These are phyloP conservation scores for Phyllotreta cruciferae DNA, from an alignment of 2,888 invertebrate species.

Conservation along the genomic window DNA sequence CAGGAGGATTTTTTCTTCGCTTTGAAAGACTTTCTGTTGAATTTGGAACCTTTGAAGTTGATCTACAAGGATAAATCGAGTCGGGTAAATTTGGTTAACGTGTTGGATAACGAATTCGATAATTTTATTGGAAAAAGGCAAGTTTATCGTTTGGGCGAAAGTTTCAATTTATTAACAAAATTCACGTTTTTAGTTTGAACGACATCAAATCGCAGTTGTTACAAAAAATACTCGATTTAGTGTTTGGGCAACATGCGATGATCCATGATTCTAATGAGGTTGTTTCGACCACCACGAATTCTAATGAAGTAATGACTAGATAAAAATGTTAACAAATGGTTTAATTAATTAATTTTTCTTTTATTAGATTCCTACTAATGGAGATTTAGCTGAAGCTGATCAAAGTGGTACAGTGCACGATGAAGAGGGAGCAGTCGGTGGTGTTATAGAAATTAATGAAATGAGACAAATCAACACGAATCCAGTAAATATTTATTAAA, in stretches of 20 bases:
- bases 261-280: background rate
- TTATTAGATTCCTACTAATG: conserved; percentile 66
- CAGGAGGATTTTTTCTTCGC: conserved; percentile 63
- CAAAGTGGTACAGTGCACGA: conserved; percentile 68
- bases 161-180: too few relatives aligned
- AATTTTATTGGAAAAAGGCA: conserved; percentile 61
- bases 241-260: conserved; percentile 6
- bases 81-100: conserved; percentile 60
- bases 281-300: background rate
- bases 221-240: conserved; percentile 3
- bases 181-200: conserved; percentile 16
- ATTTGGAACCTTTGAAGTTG: conserved; percentile 55
- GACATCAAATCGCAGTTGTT: conserved; percentile 18
- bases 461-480: conserved; percentile 26
- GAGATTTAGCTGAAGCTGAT: conserved; percentile 82
- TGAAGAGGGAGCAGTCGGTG: conserved; percentile 59
- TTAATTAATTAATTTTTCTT: conserved; percentile 11
- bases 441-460: conserved; percentile 42
- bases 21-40: conserved; percentile 63
- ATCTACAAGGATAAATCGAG: conserved; percentile 56
- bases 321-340: background rate
- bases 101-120: conserved; percentile 57
- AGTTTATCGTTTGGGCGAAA: too few relatives aligned
- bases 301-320: background rate
- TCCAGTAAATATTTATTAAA: conserved; percentile 34